Conservation (phyloP, 2,113 vertebrate genomes). For the Passer domesticus region DNA sequence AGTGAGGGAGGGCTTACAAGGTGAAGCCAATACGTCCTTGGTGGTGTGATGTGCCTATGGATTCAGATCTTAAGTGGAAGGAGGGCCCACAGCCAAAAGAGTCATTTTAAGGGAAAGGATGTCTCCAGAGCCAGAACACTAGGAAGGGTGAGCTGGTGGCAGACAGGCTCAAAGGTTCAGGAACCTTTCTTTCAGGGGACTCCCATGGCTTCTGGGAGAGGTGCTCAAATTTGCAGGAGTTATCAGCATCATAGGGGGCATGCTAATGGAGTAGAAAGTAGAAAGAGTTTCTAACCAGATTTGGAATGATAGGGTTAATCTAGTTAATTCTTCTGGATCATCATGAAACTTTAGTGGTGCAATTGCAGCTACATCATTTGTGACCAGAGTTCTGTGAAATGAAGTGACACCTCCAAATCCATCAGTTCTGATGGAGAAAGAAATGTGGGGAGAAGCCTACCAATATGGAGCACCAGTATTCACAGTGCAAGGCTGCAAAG, state of each 20-base stretch:
- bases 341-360: background rate
- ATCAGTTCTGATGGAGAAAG: background rate
- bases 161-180: background rate
- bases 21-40: background rate
- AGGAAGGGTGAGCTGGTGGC: background rate
- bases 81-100: background rate
- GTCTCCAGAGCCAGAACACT: background rate
- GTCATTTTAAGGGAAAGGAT: background rate
- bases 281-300: background rate
- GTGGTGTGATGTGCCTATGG: background rate
- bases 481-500: background rate
- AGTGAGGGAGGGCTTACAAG: accelerated
- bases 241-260: background rate
- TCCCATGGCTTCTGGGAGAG: background rate
- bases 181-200: background rate
- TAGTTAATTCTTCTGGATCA: background rate
- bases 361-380: background rate
- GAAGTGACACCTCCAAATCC: background rate
- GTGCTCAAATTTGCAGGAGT: background rate
- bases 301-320: background rate
- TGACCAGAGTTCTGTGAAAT: background rate
- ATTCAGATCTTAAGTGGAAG: background rate
- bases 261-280: background rate
- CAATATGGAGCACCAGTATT: background rate
- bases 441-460: background rate